Evolutionary conservation across 2,888 invertebrate species (phyloP).

Genomic region (Mythimna albipuncta): DNA sequence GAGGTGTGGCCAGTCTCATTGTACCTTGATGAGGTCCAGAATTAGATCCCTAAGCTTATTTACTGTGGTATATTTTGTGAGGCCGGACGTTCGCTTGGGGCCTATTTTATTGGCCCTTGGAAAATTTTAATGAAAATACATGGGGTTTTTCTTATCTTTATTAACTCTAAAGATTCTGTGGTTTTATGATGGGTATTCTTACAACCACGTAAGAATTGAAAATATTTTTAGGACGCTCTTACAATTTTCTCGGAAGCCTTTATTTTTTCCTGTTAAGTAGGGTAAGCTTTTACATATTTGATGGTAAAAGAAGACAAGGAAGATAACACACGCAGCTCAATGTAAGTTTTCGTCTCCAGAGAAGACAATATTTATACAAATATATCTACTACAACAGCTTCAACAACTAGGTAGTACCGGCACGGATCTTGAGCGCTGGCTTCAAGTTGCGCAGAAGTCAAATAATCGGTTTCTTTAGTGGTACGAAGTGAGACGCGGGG

Average conservation of each 20-base stretch:
- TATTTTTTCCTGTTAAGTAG: neutral
- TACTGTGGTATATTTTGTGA: conserved; percentile 60
- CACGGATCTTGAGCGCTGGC: too few relatives aligned
- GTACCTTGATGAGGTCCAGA: conserved; percentile 70
- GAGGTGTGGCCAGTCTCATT: conserved; percentile 61
- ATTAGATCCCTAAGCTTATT: conserved; percentile 71
- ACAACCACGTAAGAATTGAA: neutral
- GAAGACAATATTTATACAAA: too few relatives aligned
- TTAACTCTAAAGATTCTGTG: neutral
- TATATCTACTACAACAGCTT: too few relatives aligned
- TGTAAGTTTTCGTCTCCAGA: too few relatives aligned
- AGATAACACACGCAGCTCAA: too few relatives aligned
- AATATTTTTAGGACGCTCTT: neutral
- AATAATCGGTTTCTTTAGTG: too few relatives aligned
- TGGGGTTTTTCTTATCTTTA: conserved; percentile 1
- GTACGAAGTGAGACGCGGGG: too few relatives aligned
- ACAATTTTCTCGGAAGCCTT: neutral
- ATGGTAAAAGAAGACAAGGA: too few relatives aligned
- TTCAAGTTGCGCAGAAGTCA: too few relatives aligned
- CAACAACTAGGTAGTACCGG: too few relatives aligned
- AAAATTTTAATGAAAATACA: conserved; percentile 15
- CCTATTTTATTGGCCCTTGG: conserved; percentile 26
- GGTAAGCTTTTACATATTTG: too few relatives aligned
- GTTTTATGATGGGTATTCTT: neutral
- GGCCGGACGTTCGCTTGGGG: neutral